Base-by-base conservation (phyloP, 1,140 invertebrate species). In the Meteorus sp. region DNA sequence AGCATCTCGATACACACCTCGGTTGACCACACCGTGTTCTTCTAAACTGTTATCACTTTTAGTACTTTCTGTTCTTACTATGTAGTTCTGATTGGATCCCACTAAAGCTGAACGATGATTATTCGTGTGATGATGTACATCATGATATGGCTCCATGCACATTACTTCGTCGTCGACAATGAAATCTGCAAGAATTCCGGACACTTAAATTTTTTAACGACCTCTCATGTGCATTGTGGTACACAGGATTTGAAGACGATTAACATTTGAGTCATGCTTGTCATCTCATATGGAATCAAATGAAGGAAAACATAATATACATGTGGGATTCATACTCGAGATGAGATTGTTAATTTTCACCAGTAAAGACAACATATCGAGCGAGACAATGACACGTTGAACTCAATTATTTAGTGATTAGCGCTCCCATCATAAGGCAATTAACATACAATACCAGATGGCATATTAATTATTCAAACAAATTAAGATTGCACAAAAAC, bases 11-110 rank as follows among this genome's bases (percentile, higher is more conserved):
- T 37, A 65, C 9, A 56, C 39, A 37, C 61, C 44, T 29, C 61
- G 59, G 45, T 29, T 8, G 4, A 37, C n/a, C 22, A 37, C n/a
- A 44, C n/a, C n/a, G n/a, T 55, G 25, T 1, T 73, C 67, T 37
- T 73, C 70, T 3, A 63, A 31, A 29, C 70, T 72, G 20, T 60
- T 65, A 9, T 72, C 66, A 23, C 67, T 72, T 17, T 59, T 65
- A 0, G 50, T 39, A 20, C 64, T 68, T 13, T 72, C 70, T 43
- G 62, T 41, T 59, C 63, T 62, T 3, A 39, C 44, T 19, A 72
- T 59, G n/a, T 37, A 44, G 37, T 19, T 55, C 7, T 47, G 37
- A 19, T 13, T 25, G n/a, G 33, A 39, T 37, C 11, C 15, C 19
- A 20, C 13, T 33, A n/a, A n/a, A n/a, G 39, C 8, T 39, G 25